phyloP scores from a whole-genome alignment of 2,113 vertebrate species.

The Plecturocebus donacophilus region DNA sequence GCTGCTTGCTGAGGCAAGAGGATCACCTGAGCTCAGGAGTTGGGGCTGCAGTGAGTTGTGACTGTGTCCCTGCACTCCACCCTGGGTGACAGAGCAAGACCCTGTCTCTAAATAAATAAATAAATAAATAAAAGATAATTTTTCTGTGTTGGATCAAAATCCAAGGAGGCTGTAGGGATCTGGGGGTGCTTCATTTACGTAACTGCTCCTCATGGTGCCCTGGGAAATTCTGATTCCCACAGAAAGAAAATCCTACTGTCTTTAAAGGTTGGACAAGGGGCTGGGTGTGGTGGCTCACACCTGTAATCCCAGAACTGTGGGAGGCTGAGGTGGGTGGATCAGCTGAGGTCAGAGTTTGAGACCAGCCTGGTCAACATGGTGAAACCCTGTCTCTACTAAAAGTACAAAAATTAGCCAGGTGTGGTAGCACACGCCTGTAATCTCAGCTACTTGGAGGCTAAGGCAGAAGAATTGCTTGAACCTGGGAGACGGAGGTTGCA shows the following conservation, averaged over 20 bases:
- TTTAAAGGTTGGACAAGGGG: not conserved
- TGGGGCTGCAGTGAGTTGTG: too few species aligned
- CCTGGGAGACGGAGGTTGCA: not conserved
- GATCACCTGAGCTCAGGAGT: too few species aligned
- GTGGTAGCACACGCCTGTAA: not conserved
- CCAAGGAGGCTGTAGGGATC: not conserved
- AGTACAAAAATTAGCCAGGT: not conserved
- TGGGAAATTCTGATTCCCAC: conserved; percentile 15
- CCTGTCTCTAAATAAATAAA: too few species aligned
- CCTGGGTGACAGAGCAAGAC: too few species aligned
- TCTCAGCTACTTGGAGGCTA: not conserved
- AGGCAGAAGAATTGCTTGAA: not conserved
- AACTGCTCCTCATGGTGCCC: not conserved
- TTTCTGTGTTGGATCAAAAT: conserved; percentile 52
- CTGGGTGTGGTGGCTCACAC: not conserved
- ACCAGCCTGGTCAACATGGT: not conserved
- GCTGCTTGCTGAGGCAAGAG: too few species aligned
- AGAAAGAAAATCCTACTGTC: not conserved
- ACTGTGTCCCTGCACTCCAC: too few species aligned
- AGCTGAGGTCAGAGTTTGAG: not conserved
- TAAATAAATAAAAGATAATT: not conserved
- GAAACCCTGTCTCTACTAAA: not conserved
- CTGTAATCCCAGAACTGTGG: not conserved
- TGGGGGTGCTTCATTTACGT: not conserved
- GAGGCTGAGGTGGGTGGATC: not conserved